Conservation (phyloP, 2,113 vertebrate genomes). For the Ornithorhynchus anatinus region DNA sequence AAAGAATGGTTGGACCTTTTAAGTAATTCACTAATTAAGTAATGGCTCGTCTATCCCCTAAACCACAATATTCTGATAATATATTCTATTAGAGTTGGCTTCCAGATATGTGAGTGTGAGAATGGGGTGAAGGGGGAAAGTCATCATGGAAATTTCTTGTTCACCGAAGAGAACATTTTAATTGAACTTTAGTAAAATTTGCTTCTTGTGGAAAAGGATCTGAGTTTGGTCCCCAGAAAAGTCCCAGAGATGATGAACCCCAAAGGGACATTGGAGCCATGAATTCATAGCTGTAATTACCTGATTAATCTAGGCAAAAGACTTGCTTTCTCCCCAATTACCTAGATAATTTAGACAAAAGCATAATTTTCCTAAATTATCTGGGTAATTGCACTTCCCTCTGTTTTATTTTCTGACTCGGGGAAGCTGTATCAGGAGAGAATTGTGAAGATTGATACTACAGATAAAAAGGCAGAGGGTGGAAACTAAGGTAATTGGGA, state of each 20-base stretch:
- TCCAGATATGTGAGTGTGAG: background rate
- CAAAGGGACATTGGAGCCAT: background rate
- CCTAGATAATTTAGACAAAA: constrained; percentile 9
- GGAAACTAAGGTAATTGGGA: constrained; percentile 1
- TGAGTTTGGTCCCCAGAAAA: background rate
- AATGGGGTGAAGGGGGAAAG: background rate
- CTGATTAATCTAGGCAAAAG: constrained; percentile 7
- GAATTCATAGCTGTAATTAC: background rate
- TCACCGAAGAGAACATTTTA: background rate
- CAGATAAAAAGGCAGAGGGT: background rate
- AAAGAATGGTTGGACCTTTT: background rate
- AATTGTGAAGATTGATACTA: background rate
- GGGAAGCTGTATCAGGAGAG: constrained; percentile 19
- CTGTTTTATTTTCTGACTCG: constrained; percentile 34
- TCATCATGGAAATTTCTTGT: no score
- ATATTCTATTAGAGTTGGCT: background rate
- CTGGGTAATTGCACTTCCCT: constrained; percentile 18
- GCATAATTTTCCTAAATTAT: constrained; percentile 38
- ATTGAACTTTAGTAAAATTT: background rate
- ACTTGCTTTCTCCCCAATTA: constrained; percentile 20
- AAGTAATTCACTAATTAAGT: constrained; percentile 13
- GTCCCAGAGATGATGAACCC: background rate
- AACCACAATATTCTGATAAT: background rate
- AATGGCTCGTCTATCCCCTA: background rate
- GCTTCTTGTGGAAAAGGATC: background rate